phyloP scores from a whole-genome alignment of 1,140 invertebrate species.

The Tetragnatha versicolor region DNA sequence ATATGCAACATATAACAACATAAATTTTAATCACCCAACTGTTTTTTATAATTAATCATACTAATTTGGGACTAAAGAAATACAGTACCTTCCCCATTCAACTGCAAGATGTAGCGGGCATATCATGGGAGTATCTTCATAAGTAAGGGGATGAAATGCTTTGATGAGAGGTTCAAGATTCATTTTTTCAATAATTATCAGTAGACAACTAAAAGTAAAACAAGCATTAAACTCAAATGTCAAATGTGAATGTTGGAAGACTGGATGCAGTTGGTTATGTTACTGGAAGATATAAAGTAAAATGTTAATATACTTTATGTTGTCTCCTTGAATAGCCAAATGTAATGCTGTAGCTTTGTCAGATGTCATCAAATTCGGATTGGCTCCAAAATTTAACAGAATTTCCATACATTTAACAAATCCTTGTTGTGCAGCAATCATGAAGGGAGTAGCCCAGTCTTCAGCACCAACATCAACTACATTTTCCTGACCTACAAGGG shows the following conservation, averaged over 20 bases:
- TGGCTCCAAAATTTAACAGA: conserved; percentile 61
- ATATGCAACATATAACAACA: too few relatives aligned
- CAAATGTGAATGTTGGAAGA: background rate
- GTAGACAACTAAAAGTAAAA: conserved; percentile 29
- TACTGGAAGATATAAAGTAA: background rate
- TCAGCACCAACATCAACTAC: conserved; percentile 61
- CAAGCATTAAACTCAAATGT: background rate
- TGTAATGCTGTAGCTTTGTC: conserved; percentile 62
- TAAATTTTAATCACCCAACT: too few relatives aligned
- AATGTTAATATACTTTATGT: conserved; percentile 57
- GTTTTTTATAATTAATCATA: too few relatives aligned
- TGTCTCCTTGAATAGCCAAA: conserved; percentile 61
- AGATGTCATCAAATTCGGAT: conserved; percentile 60
- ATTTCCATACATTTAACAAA: conserved; percentile 60
- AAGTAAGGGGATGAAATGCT: conserved; percentile 20
- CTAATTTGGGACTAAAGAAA: too few relatives aligned
- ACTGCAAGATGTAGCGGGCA: conserved; percentile 48
- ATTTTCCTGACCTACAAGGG: conserved; percentile 36
- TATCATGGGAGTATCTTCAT: conserved; percentile 9
- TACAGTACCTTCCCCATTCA: conserved; percentile 51
- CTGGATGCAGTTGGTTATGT: too few relatives aligned
- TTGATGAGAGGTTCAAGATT: conserved; percentile 15
- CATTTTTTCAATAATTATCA: conserved; percentile 35
- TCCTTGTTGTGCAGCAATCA: conserved; percentile 64
- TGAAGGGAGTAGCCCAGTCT: conserved; percentile 63